Evolutionary conservation across 2,113 vertebrate genomes (phyloP).

Genomic region (Dicentrarchus labrax): DNA sequence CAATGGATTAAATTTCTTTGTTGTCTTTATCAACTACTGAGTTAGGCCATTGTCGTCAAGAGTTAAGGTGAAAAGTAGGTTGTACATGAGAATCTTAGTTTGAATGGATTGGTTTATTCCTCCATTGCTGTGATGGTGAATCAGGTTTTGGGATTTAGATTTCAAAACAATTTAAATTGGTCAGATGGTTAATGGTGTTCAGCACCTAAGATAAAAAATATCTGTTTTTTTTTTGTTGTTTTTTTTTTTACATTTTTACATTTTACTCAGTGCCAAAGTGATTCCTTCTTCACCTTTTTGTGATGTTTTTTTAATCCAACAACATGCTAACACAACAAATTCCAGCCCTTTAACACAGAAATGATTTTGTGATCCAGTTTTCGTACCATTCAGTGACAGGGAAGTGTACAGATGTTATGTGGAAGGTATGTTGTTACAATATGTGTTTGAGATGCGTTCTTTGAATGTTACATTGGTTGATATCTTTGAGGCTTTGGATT

Average conservation of each 20-base stretch:
- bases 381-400: conserved; percentile 50
- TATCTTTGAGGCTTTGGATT: conserved; percentile 71
- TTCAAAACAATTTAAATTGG: conserved; percentile 17
- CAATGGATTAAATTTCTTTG: conserved; percentile 70
- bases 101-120: conserved; percentile 45
- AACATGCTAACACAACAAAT: conserved; percentile 26
- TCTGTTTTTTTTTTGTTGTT: neutral
- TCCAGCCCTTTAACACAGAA: neutral
- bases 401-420: conserved; percentile 65
- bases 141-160: conserved; percentile 25
- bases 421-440: conserved; percentile 58
- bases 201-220: neutral
- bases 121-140: conserved; percentile 36
- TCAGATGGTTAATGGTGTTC: neutral
- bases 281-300: conserved; percentile 26
- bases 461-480: conserved; percentile 52
- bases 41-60: conserved; percentile 52
- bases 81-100: conserved; percentile 20
- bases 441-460: conserved; percentile 56
- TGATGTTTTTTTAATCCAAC: conserved; percentile 21
- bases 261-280: neutral
- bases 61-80: conserved; percentile 47
- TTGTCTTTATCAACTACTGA: conserved; percentile 85
- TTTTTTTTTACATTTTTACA: neutral
- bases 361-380: conserved; percentile 26